phyloP scores from a whole-genome alignment of 2,888 invertebrate genomes.

The Lacanobia oleracea region DNA sequence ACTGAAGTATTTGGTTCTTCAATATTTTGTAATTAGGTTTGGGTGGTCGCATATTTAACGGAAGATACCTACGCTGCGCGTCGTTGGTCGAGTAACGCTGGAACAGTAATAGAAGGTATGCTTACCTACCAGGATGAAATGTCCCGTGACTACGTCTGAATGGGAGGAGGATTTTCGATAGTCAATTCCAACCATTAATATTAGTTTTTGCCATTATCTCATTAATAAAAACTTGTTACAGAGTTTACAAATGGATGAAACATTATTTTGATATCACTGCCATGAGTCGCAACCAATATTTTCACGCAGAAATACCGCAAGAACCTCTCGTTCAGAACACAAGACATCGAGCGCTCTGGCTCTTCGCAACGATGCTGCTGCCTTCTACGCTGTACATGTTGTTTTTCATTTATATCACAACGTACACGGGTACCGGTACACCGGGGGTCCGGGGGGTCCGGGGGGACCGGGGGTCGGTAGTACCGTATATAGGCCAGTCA shows the following conservation, averaged over 20 bases:
- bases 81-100: too few relatives aligned
- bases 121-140: too few relatives aligned
- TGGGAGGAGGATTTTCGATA: too few relatives aligned
- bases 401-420: slow-evolving; percentile 62
- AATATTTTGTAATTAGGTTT: too few relatives aligned
- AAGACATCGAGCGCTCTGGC: slow-evolving; percentile 45
- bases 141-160: too few relatives aligned
- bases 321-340: slow-evolving; percentile 16
- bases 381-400: slow-evolving; percentile 53
- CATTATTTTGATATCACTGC: slow-evolving; percentile 31
- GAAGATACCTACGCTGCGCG: too few relatives aligned
- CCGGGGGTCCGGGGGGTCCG: too few relatives aligned
- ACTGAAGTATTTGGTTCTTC: too few relatives aligned
- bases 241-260: slow-evolving; percentile 63
- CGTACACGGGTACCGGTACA: slow-evolving; percentile 61
- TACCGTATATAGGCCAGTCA: too few relatives aligned
- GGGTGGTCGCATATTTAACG: too few relatives aligned
- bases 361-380: slow-evolving; percentile 58
- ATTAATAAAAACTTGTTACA: slow-evolving; percentile 44
- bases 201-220: background rate
- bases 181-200: background rate
- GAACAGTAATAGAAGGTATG: too few relatives aligned
- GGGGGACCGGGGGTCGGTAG: too few relatives aligned
- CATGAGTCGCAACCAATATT: background rate
- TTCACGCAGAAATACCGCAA: slow-evolving; percentile 4